phyloP scores from a whole-genome alignment of 2,797 vertebrate genomes.

The Tragopan temminckii region DNA sequence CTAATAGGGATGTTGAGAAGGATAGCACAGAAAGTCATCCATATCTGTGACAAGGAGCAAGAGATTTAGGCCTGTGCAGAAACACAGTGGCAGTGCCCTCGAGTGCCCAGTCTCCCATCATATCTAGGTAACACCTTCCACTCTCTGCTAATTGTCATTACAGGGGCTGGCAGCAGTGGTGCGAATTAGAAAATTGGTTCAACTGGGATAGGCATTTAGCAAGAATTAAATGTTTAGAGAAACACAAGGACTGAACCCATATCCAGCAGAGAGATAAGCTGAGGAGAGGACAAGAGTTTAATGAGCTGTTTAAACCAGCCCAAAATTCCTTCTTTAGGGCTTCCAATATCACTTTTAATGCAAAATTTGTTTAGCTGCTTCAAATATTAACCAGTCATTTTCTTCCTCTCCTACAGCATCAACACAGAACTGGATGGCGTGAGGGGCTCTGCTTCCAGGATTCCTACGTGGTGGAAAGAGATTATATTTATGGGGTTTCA shows the following conservation, averaged over 20 bases:
- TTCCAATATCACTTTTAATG: neutral
- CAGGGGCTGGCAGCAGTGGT: neutral
- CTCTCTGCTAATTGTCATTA: neutral
- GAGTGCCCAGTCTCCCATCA: neutral
- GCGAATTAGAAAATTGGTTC: constrained; percentile 8
- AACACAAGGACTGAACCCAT: neutral
- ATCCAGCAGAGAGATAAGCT: neutral
- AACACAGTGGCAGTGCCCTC: neutral
- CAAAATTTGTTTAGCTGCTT: neutral
- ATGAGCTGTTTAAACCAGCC: neutral
- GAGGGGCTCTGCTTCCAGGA: neutral
- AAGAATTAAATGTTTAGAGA: neutral
- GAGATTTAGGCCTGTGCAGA: neutral
- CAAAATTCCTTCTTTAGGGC: neutral
- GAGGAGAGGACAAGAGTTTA: neutral
- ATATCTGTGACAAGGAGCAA: neutral
- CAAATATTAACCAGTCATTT: neutral
- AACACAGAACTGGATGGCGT: neutral
- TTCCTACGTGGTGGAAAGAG: accelerated
- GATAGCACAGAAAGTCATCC: neutral
- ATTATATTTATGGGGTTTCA: neutral
- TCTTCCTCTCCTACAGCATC: neutral
- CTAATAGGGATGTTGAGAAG: neutral
- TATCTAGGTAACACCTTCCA: neutral
- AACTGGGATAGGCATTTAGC: neutral